Conservation (phyloP, 2,113 vertebrate genomes). For the Carettochelys insculpta region DNA sequence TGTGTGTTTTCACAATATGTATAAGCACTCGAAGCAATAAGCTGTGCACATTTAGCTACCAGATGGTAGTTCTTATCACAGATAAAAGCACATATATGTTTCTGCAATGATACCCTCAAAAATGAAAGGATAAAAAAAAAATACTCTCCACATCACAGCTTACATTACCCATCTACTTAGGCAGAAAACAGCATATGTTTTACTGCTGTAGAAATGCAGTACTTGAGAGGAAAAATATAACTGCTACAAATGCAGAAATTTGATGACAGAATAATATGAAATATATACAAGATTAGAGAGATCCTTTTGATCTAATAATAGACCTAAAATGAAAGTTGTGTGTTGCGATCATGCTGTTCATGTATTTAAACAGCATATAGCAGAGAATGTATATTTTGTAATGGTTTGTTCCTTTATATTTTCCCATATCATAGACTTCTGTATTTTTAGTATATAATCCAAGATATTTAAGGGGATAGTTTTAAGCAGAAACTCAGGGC, state of each 20-base stretch:
- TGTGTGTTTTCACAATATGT: slow-evolving; percentile 81
- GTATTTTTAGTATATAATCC: neutral
- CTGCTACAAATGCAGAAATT: slow-evolving; percentile 49
- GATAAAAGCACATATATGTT: slow-evolving; percentile 80
- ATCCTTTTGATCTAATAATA: neutral
- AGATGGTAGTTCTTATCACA: slow-evolving; percentile 80
- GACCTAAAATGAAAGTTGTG: neutral
- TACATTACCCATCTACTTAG: slow-evolving; percentile 76
- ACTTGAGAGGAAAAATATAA: slow-evolving; percentile 58
- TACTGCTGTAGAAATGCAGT: slow-evolving; percentile 52
- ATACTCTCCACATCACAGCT: slow-evolving; percentile 75
- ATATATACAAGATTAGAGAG: neutral
- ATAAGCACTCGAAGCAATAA: slow-evolving; percentile 74
- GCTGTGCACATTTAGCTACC: slow-evolving; percentile 75
- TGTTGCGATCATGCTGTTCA: neutral
- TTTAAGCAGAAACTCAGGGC: neutral
- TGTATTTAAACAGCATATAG: neutral
- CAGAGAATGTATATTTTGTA: neutral
- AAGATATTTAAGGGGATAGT: neutral
- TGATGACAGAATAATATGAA: neutral
- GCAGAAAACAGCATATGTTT: slow-evolving; percentile 80
- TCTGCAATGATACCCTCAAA: slow-evolving; percentile 72
- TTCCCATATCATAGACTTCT: neutral
- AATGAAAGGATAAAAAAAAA: slow-evolving; percentile 67
- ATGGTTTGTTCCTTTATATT: fast-evolving